Base-by-base conservation (phyloP, 2,888 invertebrate genomes). In the Sabatieria punctata region DNA sequence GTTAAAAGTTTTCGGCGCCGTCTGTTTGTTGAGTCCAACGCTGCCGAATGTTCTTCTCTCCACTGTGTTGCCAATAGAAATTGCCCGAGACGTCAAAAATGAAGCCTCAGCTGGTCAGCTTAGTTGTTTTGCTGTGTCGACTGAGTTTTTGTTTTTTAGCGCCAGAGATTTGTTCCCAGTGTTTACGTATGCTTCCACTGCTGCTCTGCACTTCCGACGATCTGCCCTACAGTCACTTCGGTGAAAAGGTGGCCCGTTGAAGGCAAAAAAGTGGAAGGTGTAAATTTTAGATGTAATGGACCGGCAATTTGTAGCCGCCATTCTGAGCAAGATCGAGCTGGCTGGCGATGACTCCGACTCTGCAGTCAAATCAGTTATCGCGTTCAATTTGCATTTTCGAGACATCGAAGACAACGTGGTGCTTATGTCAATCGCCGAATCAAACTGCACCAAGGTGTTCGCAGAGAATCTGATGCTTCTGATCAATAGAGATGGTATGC, bases 371-470 rank as follows among this genome's bases (percentile, higher is more conserved):
- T 11, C 30, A 11, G 8, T 38, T 8, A 38, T 38, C n/a, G 38
- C 38, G 6, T 38, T 38, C 22, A 38, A 38, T n/a, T n/a, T 38
- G 6, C 38, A 38, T 38, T 38, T 38, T n/a, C n/a, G n/a, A n/a
- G n/a, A n/a, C n/a, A n/a, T n/a, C n/a, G n/a, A n/a, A n/a, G n/a
- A n/a, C n/a, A n/a, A n/a, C n/a, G n/a, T n/a, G n/a, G n/a, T n/a
- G n/a, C n/a, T n/a, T n/a, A n/a, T n/a, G n/a, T n/a, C n/a, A n/a
- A n/a, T n/a, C n/a, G n/a, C n/a, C n/a, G n/a, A n/a, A n/a, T n/a
- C n/a, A n/a, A n/a, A n/a, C n/a, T n/a, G n/a, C n/a, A n/a, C n/a
- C n/a, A n/a, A n/a, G n/a, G n/a, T n/a, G n/a, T n/a, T n/a, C n/a
- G n/a, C n/a, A n/a, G n/a, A n/a, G n/a, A n/a, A n/a, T n/a, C n/a